These are phyloP conservation scores for Cotesia typhae DNA, from an alignment of 1,140 invertebrate species.

Conservation along the genomic window DNA sequence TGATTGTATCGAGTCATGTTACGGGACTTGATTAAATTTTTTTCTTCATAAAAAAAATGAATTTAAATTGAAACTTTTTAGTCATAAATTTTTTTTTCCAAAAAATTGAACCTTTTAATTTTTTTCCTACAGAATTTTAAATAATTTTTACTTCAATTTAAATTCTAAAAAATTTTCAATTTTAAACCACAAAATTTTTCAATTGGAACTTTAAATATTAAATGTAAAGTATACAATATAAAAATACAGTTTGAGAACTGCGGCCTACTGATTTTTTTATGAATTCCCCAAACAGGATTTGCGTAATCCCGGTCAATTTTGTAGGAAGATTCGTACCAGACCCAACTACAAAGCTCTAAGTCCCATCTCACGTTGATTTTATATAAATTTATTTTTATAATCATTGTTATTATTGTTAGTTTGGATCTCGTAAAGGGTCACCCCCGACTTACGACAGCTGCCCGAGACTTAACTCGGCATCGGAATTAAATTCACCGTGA, in stretches of 20 bases:
- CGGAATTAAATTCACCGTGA: constrained; percentile 65
- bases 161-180: no score
- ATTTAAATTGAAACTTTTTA: no score
- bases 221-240: not conserved
- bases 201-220: no score
- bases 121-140: no score
- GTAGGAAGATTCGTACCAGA: constrained; percentile 42
- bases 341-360: constrained; percentile 30
- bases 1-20: not conserved
- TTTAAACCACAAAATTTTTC: no score
- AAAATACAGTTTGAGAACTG: constrained; percentile 10
- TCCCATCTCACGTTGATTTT: constrained; percentile 32
- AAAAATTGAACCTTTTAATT: no score
- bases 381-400: constrained; percentile 18
- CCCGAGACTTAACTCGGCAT: constrained; percentile 60
- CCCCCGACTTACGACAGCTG: constrained; percentile 54
- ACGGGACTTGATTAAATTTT: not conserved
- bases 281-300: constrained; percentile 52
- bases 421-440: constrained; percentile 51
- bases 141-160: no score
- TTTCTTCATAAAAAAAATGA: not conserved
- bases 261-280: constrained; percentile 6
- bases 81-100: no score
- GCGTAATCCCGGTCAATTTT: constrained; percentile 63
- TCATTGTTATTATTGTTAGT: constrained; percentile 21